phyloP scores from a whole-genome alignment of 2,797 vertebrate genomes.

The Eleutherodactylus coqui region DNA sequence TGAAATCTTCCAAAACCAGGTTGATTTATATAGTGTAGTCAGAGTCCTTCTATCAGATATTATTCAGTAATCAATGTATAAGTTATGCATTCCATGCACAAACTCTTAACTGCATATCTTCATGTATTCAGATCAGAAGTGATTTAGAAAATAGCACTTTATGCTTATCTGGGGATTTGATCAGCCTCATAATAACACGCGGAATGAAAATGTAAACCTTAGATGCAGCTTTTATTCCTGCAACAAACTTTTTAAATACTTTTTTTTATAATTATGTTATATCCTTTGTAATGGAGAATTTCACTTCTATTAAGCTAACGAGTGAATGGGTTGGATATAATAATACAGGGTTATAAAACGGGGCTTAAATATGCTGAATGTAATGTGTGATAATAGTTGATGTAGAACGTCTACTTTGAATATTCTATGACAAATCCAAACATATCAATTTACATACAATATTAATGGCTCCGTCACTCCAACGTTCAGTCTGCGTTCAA shows the following conservation, averaged over 20 bases:
- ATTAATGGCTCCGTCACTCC: no score
- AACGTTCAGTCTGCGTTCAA: no score
- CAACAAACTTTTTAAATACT: neutral
- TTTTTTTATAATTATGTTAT: neutral
- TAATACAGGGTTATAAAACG: no score
- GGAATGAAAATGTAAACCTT: neutral
- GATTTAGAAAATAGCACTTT: conserved; percentile 4
- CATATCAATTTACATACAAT: no score
- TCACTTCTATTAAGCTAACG: neutral
- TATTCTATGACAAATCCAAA: no score
- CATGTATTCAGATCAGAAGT: conserved; percentile 13
- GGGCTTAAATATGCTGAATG: no score
- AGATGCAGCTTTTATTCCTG: neutral
- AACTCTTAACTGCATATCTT: conserved; percentile 19
- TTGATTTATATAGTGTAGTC: conserved; percentile 45
- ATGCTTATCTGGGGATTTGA: neutral
- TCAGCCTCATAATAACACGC: neutral
- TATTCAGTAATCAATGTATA: conserved; percentile 30
- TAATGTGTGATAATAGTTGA: no score
- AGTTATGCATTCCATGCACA: conserved; percentile 24
- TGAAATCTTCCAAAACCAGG: conserved; percentile 35
- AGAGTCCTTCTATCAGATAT: neutral
- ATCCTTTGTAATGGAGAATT: neutral
- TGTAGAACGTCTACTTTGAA: no score
- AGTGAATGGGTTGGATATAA: neutral